Evolutionary conservation across 37 sponge, comb jelly and placozoan species (phyloP).

Genomic region (Oopsacas minuta): DNA sequence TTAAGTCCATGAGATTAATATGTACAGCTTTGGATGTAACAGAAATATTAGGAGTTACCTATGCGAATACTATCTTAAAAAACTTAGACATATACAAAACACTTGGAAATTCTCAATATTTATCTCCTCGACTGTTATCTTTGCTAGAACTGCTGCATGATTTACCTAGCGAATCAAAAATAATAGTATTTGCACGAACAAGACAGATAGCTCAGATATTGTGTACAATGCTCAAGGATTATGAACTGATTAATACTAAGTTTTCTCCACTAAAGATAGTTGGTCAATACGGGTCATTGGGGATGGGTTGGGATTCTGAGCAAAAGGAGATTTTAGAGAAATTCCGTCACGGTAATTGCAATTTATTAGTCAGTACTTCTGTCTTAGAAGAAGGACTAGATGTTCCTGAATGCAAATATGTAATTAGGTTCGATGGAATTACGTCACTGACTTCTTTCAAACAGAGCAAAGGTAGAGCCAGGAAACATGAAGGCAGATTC

Average conservation of each 20-base stretch:
- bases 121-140: not conserved
- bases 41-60: not conserved
- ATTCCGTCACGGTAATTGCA: conserved; percentile 54
- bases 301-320: conserved; percentile 16
- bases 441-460: not conserved
- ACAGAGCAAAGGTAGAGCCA: conserved; percentile 13
- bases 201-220: conserved; percentile 3
- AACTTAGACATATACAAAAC: not conserved
- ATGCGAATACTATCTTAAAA: not conserved
- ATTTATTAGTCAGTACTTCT: conserved; percentile 76
- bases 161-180: not conserved
- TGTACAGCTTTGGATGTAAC: not conserved
- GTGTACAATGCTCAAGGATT: not conserved
- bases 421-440: conserved; percentile 47
- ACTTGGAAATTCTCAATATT: not conserved
- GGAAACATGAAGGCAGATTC: not conserved
- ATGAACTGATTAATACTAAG: not conserved
- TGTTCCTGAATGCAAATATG: conserved; percentile 69
- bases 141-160: not conserved
- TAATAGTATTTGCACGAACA: not conserved
- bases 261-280: conserved; percentile 3
- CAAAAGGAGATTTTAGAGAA: conserved; percentile 45
- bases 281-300: not conserved
- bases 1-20: not conserved
- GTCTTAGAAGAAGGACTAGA: conserved; percentile 92